These are phyloP conservation scores for Luperina nickerlii DNA, from an alignment of 2,888 invertebrate species.

Conservation along the genomic window DNA sequence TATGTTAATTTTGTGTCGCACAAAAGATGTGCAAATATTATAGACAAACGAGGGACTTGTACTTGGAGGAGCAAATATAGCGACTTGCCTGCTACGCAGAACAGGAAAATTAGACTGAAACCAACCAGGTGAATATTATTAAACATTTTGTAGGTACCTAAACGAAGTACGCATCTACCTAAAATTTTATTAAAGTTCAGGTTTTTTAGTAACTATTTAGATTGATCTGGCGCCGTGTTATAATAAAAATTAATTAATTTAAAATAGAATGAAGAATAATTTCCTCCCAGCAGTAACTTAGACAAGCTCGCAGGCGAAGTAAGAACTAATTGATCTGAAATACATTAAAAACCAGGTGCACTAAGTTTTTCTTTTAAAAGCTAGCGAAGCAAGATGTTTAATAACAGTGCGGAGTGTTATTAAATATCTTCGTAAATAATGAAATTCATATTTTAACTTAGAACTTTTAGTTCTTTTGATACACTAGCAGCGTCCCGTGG, in stretches of 20 bases:
- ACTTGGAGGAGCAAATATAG: slow-evolving; percentile 19
- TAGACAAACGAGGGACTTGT: slow-evolving; percentile 12
- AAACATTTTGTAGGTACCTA: slow-evolving; percentile 19
- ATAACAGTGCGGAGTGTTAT: not conserved
- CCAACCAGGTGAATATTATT: slow-evolving; percentile 37
- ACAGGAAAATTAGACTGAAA: slow-evolving; percentile 23
- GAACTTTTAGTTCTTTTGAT: not conserved
- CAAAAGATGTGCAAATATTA: slow-evolving; percentile 36
- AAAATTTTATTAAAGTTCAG: not conserved
- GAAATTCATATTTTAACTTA: not conserved
- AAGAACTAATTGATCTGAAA: not conserved
- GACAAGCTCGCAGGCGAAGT: not conserved
- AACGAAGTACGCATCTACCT: not conserved
- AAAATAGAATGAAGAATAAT: not conserved
- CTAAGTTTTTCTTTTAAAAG: not conserved
- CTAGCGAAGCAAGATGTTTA: not conserved
- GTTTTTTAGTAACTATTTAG: not conserved
- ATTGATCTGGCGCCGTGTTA: not conserved
- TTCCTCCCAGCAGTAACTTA: not conserved
- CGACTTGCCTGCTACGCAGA: slow-evolving; percentile 18
- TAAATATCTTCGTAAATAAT: not conserved
- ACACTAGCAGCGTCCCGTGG: not conserved
- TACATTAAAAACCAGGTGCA: not conserved
- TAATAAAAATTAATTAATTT: not conserved
- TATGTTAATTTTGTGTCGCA: slow-evolving; percentile 23